Evolutionary conservation across 2,797 vertebrate species (phyloP), one percentile per base, ranked within the genome.

Genomic region (Lacerta bilineata): DNA sequence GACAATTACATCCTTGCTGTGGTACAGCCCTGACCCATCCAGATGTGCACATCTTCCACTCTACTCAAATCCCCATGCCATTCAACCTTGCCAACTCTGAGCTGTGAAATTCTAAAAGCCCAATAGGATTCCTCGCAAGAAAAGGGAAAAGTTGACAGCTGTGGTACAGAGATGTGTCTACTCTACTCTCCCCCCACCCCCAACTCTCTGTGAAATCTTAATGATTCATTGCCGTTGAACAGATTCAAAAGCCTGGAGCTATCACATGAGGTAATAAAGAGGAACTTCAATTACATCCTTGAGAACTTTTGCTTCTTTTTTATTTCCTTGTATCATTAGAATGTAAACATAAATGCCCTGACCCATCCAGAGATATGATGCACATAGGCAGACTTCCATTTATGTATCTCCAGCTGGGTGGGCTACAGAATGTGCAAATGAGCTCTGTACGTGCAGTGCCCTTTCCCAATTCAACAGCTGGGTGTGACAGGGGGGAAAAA

Each of bases 171-270:
- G 93, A 94, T 90, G 83, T 94, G 90, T 85, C 95, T 93, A 93
- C 88, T 94, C 94, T 55, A 55, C 0, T 89, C 55, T 27, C 76
- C 41, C 84, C 50, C 61, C 33, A n/a, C 20, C 79, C 43, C 87
- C 84, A 89, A 72, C 91, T 94, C 94, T 92, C 93, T 91, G 74
- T 84, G 50, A 95, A 96, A 95, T 94, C 86, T 94, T 96, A 96
- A 93, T 20, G 64, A 96, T 93, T 95, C 90, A 92, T 95, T 93
- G 90, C 86, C 93, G 36, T 36, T 83, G 93, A 94, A 91, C 88
- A 95, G 81, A 95, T 95, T 95, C 84, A 91, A 89, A 94, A 92
- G 93, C 92, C 87, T 85, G 80, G 96, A 92, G 93, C 92, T 93
- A 89, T 27, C 86, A 91, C 94, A 86, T 84, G 90, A 86, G 82